Conservation (phyloP, 2,888 invertebrate genomes). For the Escarpia spicata region DNA sequence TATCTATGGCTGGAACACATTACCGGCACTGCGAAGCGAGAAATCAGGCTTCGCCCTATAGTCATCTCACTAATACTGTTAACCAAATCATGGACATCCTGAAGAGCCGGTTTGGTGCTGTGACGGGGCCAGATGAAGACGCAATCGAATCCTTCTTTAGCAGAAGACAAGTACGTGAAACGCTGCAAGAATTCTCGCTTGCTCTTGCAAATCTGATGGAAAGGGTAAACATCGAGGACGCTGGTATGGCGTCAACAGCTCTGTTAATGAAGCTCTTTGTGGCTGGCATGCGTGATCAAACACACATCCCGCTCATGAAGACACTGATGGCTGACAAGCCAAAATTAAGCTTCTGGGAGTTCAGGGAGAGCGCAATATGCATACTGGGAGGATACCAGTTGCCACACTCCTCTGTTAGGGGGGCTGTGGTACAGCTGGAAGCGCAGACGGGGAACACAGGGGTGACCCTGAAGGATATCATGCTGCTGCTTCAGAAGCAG, state of each 20-base stretch:
- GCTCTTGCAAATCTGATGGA: background rate
- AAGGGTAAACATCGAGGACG: background rate
- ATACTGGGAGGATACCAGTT: background rate
- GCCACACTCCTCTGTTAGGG: background rate
- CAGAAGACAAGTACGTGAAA: background rate
- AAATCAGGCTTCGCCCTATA: too few species aligned
- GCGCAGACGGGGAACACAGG: background rate
- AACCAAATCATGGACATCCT: background rate
- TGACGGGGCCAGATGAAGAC: background rate
- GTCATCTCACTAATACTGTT: background rate
- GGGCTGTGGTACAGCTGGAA: background rate
- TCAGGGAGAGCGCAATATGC: background rate
- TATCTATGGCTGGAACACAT: background rate
- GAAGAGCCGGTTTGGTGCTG: background rate
- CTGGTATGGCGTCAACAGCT: background rate
- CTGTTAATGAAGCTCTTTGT: background rate
- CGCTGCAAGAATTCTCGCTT: background rate
- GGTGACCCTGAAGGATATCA: background rate
- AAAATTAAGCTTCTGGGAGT: background rate
- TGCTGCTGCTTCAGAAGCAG: background rate
- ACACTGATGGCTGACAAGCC: background rate
- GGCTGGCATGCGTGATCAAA: background rate
- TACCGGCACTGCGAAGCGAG: background rate
- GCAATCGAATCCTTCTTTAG: background rate
- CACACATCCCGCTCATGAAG: background rate